Conservation (phyloP, 2,888 invertebrate species). For the Leptura quadrifasciata region DNA sequence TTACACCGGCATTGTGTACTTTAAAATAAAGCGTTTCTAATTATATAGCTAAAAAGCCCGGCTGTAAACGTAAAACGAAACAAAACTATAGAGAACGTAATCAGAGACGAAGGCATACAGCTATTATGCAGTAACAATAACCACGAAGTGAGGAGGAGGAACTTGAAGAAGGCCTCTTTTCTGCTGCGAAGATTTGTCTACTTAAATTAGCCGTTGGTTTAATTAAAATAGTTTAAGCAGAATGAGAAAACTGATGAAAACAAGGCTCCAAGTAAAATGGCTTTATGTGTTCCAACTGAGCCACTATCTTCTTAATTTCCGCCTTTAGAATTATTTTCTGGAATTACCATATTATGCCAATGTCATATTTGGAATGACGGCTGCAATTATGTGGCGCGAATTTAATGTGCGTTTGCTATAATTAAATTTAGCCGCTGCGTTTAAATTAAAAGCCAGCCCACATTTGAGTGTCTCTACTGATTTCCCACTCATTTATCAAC, state of each 20-base stretch:
- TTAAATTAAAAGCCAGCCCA: conserved; percentile 59
- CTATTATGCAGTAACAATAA: conserved; percentile 65
- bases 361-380: conserved; percentile 62
- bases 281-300: conserved; percentile 61
- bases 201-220: conserved; percentile 74
- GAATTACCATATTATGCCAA: conserved; percentile 64
- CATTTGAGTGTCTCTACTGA: conserved; percentile 42
- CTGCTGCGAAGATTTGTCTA: conserved; percentile 71
- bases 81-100: conserved; percentile 48
- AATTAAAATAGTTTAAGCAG: conserved; percentile 74
- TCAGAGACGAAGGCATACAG: conserved; percentile 47
- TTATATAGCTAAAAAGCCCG: conserved; percentile 51
- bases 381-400: conserved; percentile 63
- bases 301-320: conserved; percentile 70
- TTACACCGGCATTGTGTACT: conserved; percentile 46
- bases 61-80: conserved; percentile 46
- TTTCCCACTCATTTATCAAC: conserved; percentile 43
- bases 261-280: conserved; percentile 67
- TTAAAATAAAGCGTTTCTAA: conserved; percentile 51
- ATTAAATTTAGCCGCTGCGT: conserved; percentile 62
- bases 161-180: conserved; percentile 60
- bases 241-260: conserved; percentile 71
- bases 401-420: conserved; percentile 60
- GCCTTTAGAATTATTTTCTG: conserved; percentile 57
- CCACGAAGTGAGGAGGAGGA: conserved; percentile 49